Evolutionary conservation across 2,888 invertebrate genomes (phyloP).

Genomic region (Arrhopalites spinosus): DNA sequence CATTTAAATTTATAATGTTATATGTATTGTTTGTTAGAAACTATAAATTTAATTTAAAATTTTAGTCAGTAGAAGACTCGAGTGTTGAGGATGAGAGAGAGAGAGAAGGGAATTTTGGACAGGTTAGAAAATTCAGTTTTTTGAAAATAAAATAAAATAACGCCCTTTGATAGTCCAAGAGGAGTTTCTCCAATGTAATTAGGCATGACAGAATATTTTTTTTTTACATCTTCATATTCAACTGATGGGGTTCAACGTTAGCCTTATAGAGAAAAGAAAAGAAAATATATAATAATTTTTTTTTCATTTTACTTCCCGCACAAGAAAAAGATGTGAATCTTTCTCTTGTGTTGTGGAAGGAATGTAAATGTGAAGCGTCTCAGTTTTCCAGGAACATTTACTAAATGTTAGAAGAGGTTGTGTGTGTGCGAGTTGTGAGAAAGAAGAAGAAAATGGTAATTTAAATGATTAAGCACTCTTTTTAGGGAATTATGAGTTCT

Average conservation of each 20-base stretch:
- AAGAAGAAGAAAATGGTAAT: slow-evolving; percentile 28
- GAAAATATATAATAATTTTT: not conserved
- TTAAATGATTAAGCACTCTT: slow-evolving; percentile 37
- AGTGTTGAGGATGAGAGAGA: too few relatives aligned
- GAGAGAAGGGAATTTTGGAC: too few relatives aligned
- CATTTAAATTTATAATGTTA: too few relatives aligned
- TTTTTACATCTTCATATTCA: slow-evolving; percentile 25
- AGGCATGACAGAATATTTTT: slow-evolving; percentile 25
- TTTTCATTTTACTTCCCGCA: not conserved
- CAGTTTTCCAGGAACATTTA: too few relatives aligned
- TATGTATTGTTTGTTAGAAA: too few relatives aligned
- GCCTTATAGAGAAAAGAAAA: not conserved
- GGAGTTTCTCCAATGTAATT: not conserved
- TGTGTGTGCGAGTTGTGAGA: not conserved
- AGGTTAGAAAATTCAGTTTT: not conserved
- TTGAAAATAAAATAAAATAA: too few relatives aligned
- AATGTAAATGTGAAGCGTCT: too few relatives aligned
- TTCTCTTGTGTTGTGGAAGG: not conserved
- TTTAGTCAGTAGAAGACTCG: too few relatives aligned
- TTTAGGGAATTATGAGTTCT: slow-evolving; percentile 37
- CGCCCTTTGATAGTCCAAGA: not conserved
- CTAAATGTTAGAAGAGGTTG: not conserved
- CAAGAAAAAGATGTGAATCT: slow-evolving; percentile 21
- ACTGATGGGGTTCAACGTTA: not conserved
- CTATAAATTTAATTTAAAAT: too few relatives aligned